Evolutionary conservation across 1,140 invertebrate species (phyloP).

Genomic region (Lepidotrigona ventralis): DNA sequence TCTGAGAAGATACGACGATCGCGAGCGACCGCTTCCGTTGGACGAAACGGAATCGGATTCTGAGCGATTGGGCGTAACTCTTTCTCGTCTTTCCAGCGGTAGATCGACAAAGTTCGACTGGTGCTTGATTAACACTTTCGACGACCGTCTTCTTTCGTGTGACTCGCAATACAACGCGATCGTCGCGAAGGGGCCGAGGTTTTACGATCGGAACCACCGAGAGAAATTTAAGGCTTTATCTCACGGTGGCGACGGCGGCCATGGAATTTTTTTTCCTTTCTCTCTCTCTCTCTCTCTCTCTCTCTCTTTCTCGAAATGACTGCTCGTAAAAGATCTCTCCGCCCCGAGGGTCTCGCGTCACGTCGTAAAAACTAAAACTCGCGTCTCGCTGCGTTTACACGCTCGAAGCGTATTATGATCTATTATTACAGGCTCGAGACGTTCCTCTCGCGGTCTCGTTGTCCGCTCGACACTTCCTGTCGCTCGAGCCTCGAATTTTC

Average conservation of each 20-base stretch:
- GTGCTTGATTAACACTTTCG: constrained; percentile 54
- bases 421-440: constrained; percentile 31
- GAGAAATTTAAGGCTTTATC: constrained; percentile 63
- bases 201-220: constrained; percentile 57
- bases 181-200: constrained; percentile 18
- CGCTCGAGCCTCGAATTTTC: neutral
- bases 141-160: constrained; percentile 37
- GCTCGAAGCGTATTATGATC: constrained; percentile 33
- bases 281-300: no score
- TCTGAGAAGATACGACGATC: neutral
- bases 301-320: constrained; percentile 47
- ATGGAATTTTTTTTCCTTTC: neutral
- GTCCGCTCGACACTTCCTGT: constrained; percentile 4
- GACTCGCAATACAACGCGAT: constrained; percentile 11
- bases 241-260: constrained; percentile 3
- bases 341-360: constrained; percentile 2
- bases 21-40: no score
- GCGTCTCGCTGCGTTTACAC: constrained; percentile 16
- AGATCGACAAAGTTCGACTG: constrained; percentile 37
- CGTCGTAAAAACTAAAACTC: constrained; percentile 55
- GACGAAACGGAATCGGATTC: no score
- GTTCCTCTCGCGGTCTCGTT: neutral
- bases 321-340: constrained; percentile 51
- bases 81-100: constrained; percentile 1
- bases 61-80: neutral